Evolutionary conservation across 1,140 invertebrate genomes (phyloP).

Genomic region (Aricia agestis): DNA sequence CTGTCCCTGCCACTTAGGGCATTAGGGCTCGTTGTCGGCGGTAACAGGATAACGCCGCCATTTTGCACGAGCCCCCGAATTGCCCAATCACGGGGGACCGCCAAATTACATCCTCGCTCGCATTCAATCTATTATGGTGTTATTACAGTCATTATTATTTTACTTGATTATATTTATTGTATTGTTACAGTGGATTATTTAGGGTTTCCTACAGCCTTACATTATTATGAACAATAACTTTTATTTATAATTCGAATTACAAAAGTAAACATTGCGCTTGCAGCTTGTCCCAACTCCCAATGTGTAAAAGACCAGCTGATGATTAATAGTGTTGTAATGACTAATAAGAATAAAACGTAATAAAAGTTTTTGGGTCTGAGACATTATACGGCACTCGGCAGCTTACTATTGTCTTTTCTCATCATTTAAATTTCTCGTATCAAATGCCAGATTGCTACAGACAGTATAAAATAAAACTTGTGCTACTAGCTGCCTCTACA

Average conservation of each 20-base stretch:
- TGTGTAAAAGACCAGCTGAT: no score
- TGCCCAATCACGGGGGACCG: slow-evolving; percentile 3
- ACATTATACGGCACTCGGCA: no score
- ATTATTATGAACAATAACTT: not conserved
- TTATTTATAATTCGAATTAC: not conserved
- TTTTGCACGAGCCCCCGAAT: not conserved
- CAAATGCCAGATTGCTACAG: no score
- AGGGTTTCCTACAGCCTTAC: not conserved
- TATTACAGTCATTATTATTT: not conserved
- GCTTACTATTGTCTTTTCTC: no score
- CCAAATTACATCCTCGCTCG: not conserved
- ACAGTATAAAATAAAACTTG: no score
- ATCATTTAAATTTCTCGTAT: no score
- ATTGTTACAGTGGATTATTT: not conserved
- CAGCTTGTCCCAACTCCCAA: no score
- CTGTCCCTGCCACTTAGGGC: slow-evolving; percentile 2
- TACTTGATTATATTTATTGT: not conserved
- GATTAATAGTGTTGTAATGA: no score
- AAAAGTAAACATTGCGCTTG: no score
- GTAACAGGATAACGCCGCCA: not conserved
- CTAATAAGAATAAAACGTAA: no score
- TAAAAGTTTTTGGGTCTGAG: no score
- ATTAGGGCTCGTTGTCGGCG: slow-evolving; percentile 2
- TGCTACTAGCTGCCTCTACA: no score
- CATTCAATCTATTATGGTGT: not conserved